Conservation (phyloP, 2,113 vertebrate species). For the Myotis yumanensis region DNA sequence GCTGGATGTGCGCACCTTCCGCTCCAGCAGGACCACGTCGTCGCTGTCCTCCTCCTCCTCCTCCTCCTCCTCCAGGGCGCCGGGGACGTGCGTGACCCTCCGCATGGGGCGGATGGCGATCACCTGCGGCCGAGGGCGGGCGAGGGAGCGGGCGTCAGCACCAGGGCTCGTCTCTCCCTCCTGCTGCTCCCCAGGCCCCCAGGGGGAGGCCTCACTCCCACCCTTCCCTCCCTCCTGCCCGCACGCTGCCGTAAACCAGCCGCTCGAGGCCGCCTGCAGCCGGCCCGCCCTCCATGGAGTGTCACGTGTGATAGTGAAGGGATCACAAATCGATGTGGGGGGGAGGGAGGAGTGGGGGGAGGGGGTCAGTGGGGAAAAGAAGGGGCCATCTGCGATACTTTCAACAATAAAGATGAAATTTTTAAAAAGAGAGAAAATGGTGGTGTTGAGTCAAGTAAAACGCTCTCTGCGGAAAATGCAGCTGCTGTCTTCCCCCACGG, state of each 20-base stretch:
- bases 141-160: background rate
- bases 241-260: background rate
- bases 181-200: background rate
- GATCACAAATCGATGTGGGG: background rate
- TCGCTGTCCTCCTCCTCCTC: slow-evolving; percentile 94
- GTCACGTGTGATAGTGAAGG: background rate
- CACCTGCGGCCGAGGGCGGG: slow-evolving; percentile 80
- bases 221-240: background rate
- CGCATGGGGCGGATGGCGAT: slow-evolving; percentile 87
- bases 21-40: slow-evolving; percentile 91
- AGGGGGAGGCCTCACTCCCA: background rate
- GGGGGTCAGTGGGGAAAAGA: no score
- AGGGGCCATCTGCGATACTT: no score
- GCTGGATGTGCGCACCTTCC: slow-evolving; percentile 89
- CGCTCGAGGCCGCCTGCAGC: background rate
- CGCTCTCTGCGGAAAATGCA: background rate
- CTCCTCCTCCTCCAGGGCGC: slow-evolving; percentile 86
- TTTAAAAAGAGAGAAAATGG: no score
- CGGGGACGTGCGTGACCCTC: slow-evolving; percentile 87
- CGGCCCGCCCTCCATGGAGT: background rate
- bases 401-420: no score
- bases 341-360: no score
- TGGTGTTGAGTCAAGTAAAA: background rate
- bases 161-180: background rate
- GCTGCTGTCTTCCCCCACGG: background rate